These are phyloP conservation scores for Theodoxus fluviatilis DNA, from an alignment of 2,888 invertebrate species.

Conservation along the genomic window DNA sequence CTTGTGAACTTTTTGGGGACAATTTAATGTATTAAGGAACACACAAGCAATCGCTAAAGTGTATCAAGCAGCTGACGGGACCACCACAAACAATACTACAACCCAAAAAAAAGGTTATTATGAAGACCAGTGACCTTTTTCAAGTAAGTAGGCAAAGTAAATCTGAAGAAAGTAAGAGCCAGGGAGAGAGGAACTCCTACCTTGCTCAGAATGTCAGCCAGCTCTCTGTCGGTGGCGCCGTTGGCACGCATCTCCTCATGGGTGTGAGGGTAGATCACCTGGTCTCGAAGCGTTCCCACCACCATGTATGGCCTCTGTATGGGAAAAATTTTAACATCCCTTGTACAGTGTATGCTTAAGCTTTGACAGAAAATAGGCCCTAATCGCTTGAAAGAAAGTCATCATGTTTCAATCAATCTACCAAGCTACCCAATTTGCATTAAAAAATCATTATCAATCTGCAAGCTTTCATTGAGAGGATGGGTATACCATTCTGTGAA, in stretches of 20 bases:
- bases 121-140: constrained; percentile 2
- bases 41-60: no score
- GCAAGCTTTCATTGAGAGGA: not conserved
- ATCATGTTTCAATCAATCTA: not conserved
- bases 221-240: constrained; percentile 80
- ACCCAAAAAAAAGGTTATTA: not conserved
- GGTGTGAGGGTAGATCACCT: constrained; percentile 94
- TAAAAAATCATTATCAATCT: no score
- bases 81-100: not conserved
- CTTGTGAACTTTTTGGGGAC: no score
- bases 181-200: constrained; percentile 48
- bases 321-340: not conserved
- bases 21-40: no score
- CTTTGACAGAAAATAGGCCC: no score
- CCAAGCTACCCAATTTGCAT: no score
- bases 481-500: not conserved
- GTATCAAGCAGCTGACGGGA: no score
- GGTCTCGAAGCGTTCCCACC: constrained; percentile 89
- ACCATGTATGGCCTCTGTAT: constrained; percentile 95
- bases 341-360: no score
- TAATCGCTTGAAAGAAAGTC: not conserved
- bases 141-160: no score
- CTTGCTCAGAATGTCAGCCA: constrained; percentile 77
- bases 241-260: constrained; percentile 78
- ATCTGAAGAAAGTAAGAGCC: no score